Base-by-base conservation (phyloP, 2,113 vertebrate species). In the Synodontis membranacea region DNA sequence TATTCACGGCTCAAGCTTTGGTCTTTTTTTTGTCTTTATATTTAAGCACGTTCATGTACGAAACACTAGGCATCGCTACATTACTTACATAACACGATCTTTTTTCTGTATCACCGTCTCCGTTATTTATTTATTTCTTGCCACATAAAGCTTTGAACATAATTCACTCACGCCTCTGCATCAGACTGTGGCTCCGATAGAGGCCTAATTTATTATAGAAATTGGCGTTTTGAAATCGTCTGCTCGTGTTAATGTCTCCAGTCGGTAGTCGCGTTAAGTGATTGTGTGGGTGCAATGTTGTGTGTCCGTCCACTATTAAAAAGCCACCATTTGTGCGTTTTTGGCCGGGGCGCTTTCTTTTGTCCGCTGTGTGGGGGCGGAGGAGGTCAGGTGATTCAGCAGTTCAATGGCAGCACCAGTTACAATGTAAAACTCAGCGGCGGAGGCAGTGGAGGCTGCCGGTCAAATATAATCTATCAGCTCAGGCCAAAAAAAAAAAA, bases 301-400 rank as follows among this genome's bases (percentile, higher is more conserved):
- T 72, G 46, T 64, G 56, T 48, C 28, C 60, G 83, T 82, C n/a
- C 56, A 10, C 62, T 82, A 23, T 68, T 75, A 76, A 84, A 88
- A 82, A 84, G 83, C 78, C 25, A 60, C 68, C 66, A 9, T 78
- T 52, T 50, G 44, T 78, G 50, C 5, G 42, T 31, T 80, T 80
- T 58, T 58, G 52, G 78, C 78, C 52, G 28, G 46, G 46, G 74
- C 7, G 23, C 52, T 80, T 37, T 79, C 50, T 80, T 80, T 58
- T 80, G 46, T 50, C 46, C n/a, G 1, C 46, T 31, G 52, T 80
- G 52, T 80, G 54, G 78, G 54, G 78, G 78, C 34, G 34, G 78
- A 39, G 34, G 21, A 80, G 78, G 78, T 58, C 78, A 58, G 78
- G 52, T 58, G 52, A 80, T 39, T 54, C 50, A 17, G 50, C 34